Base-by-base conservation (phyloP, 2,113 vertebrate genomes). In the Pygoscelis antarcticus region DNA sequence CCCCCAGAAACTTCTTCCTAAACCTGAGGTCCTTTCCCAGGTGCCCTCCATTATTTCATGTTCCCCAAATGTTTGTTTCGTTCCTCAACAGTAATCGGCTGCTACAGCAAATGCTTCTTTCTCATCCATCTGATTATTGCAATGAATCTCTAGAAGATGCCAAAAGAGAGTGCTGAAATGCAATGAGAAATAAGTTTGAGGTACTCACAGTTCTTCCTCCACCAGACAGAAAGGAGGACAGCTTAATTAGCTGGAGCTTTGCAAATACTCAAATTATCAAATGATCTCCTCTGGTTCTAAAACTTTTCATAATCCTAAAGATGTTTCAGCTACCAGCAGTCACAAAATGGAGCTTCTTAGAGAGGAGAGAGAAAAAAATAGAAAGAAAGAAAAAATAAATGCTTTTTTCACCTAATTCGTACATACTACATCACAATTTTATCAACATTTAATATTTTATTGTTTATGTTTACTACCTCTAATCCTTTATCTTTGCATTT, bases 371-470 rank as follows among this genome's bases (percentile, higher is more conserved):
- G 4, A 19, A 30, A 55, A 36, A 26, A 36, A 9, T 42, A 42
- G 17, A 16, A 4, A 7, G 4, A 20, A 12, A 29, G 2, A 8
- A 32, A 25, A 4, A 0, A 6, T 5, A 0, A 6, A 9, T 11
- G 9, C 1, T 57, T 15, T 69, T 80, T 80, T 79, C 49, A 83
- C 21, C 21, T 46, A 82, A 52, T 57, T 68, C 14, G n/a, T 51
- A 27, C 19, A 14, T 25, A 46, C 14, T 23, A 46, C 47, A 49
- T 51, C 27, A 64, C 22, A 30, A 47, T 21, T 70, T 46, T 13
- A 44, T 10, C 60, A 81, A 38, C 3, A 70, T 70, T 87, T 66
- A 76, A 9, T 79, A 80, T 68, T 52, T 54, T 36, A 18, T 44
- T 81, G 7, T 27, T 70, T 65, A 32, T 19, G 51, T 90, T 82